These are phyloP conservation scores for Benthosema pterotum DNA, from an alignment of 2,797 vertebrate species.

Conservation along the genomic window DNA sequence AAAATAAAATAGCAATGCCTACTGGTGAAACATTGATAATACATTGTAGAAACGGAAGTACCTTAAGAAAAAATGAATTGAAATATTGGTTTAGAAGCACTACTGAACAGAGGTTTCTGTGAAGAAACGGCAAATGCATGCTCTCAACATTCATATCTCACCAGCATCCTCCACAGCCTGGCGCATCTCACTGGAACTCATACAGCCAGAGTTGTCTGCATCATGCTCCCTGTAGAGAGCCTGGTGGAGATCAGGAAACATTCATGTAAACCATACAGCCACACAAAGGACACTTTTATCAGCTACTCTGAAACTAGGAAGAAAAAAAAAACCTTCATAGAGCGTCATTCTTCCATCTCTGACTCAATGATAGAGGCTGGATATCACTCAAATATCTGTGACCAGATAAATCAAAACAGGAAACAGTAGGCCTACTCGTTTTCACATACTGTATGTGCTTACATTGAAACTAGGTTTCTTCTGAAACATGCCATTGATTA, in stretches of 20 bases:
- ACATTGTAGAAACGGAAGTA: too few species aligned
- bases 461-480: too few species aligned
- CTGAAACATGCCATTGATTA: too few species aligned
- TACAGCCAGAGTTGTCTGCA: slow-evolving; percentile 69
- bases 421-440: too few species aligned
- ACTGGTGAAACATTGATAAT: too few species aligned
- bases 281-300: neutral
- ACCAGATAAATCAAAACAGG: too few species aligned
- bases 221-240: slow-evolving; percentile 70
- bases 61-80: neutral
- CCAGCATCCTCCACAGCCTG: slow-evolving; percentile 70
- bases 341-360: too few species aligned
- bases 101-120: neutral
- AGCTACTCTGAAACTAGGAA: neutral
- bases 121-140: neutral
- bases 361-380: too few species aligned
- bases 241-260: slow-evolving; percentile 42
- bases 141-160: slow-evolving; percentile 28
- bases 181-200: slow-evolving; percentile 75
- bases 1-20: too few species aligned
- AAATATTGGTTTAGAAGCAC: neutral
- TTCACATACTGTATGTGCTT: too few species aligned
- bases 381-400: too few species aligned
- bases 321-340: neutral
- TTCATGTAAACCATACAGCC: neutral